Percentiles rank a stretch among this genome's conserved stretches.
Evolutionary conservation across 1,140 invertebrate genomes (phyloP).

Genomic region (Cyclargus thomasi): DNA sequence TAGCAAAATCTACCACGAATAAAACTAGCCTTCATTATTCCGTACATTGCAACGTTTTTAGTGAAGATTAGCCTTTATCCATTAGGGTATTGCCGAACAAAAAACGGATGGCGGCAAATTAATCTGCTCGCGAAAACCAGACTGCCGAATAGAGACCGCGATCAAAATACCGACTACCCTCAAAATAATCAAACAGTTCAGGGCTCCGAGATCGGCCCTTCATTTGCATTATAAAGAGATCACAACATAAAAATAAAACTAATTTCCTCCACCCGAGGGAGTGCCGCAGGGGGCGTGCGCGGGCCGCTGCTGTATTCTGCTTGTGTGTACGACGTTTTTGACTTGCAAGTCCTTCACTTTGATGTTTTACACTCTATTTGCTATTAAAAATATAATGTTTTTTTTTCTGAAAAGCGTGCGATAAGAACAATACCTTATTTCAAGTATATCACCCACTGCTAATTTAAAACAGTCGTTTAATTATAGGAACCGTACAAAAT

Average conservation of each 20-base stretch:
- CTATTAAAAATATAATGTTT: too few species aligned
- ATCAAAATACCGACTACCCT: background rate
- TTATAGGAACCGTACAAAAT: too few species aligned
- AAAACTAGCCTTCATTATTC: background rate
- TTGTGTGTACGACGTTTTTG: background rate
- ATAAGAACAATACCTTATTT: too few species aligned
- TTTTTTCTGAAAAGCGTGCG: too few species aligned
- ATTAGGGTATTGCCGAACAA: background rate
- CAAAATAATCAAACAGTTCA: background rate
- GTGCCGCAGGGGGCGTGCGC: background rate
- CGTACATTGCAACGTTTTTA: background rate
- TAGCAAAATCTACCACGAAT: background rate
- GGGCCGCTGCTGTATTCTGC: background rate
- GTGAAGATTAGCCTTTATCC: background rate
- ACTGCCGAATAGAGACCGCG: background rate
- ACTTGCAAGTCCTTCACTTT: too few species aligned
- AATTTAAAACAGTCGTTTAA: too few species aligned
- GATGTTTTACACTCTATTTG: too few species aligned
- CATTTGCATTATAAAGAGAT: slow-evolving; percentile 3
- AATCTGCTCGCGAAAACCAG: background rate
- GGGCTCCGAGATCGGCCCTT: background rate
- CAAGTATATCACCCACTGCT: too few species aligned
- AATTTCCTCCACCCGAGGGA: background rate
- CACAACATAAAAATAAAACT: slow-evolving; percentile 3
- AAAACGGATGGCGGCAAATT: background rate